Evolutionary conservation across 2,888 invertebrate genomes (phyloP).

Genomic region (Microctonus aethiopoides): DNA sequence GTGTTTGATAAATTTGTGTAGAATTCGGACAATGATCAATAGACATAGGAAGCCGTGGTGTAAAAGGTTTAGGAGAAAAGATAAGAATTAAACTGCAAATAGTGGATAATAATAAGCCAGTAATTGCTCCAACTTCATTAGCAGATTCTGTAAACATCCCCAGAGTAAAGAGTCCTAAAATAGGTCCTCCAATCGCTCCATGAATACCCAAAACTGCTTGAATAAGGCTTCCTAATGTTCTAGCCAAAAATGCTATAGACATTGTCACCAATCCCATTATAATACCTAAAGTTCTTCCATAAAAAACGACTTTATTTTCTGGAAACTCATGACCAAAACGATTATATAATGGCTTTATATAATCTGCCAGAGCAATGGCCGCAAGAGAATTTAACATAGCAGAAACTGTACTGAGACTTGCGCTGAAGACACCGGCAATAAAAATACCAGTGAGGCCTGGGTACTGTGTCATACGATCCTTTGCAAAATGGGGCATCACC

Average conservation of each 20-base stretch:
- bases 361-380: conserved; percentile 90
- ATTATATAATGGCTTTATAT: conserved; percentile 71
- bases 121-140: conserved; percentile 69
- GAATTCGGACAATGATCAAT: conserved; percentile 46
- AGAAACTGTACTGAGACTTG: conserved; percentile 91
- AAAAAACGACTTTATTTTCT: conserved; percentile 78
- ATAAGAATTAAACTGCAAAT: conserved; percentile 45
- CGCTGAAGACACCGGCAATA: conserved; percentile 82
- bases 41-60: conserved; percentile 46
- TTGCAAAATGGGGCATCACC: conserved; percentile 81
- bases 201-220: conserved; percentile 82
- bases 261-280: conserved; percentile 52
- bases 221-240: conserved; percentile 53
- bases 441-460: conserved; percentile 65
- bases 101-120: conserved; percentile 49
- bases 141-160: conserved; percentile 90
- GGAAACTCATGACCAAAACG: conserved; percentile 74
- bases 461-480: conserved; percentile 70
- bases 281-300: conserved; percentile 64
- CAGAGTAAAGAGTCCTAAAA: conserved; percentile 85
- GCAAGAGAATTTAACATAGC: conserved; percentile 91
- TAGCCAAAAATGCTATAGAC: conserved; percentile 53
- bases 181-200: conserved; percentile 87
- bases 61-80: conserved; percentile 49
- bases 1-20: not conserved